Base-by-base conservation (phyloP, 2,888 invertebrate genomes). In the Polydrusus cervinus region DNA sequence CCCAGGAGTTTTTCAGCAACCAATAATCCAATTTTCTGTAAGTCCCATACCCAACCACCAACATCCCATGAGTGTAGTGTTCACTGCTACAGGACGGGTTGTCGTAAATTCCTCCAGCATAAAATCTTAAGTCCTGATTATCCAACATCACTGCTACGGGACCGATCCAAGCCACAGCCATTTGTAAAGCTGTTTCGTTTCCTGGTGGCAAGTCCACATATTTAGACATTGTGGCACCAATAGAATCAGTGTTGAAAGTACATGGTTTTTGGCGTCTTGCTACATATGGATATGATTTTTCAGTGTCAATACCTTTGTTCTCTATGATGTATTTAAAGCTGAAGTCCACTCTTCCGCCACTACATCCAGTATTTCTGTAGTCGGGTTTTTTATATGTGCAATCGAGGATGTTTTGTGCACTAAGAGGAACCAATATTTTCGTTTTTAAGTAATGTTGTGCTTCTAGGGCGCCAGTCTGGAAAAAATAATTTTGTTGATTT, bases 31-130 rank as follows among this genome's bases (percentile, higher is more conserved):
- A 18, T 11, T 60, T 38, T n/a, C 14, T 16, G 10, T 60, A 60
- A 51, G 82, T 83, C 79, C 94, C 95, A 87, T 94, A 95, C 0
- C 95, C 95, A 16, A 95, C 93, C 75, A 91, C 91, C 80, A 95
- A 85, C 45, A 92, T 94, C 78, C 94, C 97, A 82, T 97, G 97
- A 87, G 96, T 95, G 16, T 60, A 60, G 47, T 96, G 88, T 76
- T 89, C 86, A 38, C 88, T 84, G 0, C 89, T 82, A 64, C 91
- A 90, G 79, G 16, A 8, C 1, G 95, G 95, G 84, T 90, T 90
- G 8, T 72, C 16, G 49, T 60, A 74, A 5, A 74, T 40, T 30
- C 74, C 70, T n/a, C 70, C 65, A 10, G 47, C 30, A 16, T 69
- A 74, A 5, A 57, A 64, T 13, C 43, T 45, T 38, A 68, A 51